Evolutionary conservation across 1,140 invertebrate genomes (phyloP).

Genomic region (Homarus americanus): DNA sequence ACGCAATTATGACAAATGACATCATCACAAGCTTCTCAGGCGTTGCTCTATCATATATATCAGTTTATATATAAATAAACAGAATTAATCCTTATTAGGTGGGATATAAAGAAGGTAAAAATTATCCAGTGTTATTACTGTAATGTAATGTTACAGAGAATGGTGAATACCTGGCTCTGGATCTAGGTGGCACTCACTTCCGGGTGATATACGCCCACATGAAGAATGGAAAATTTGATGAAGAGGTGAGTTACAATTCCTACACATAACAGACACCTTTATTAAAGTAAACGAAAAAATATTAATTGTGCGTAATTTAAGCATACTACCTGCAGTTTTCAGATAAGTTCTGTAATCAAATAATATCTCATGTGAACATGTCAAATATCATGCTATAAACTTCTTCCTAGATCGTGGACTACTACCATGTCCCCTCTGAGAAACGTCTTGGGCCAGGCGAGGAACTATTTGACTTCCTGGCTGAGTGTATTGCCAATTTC

Average conservation of each 20-base stretch:
- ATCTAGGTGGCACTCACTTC: slow-evolving; percentile 90
- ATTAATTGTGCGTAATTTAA: background rate
- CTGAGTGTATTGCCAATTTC: slow-evolving; percentile 86
- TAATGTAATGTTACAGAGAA: slow-evolving; percentile 78
- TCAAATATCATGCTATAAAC: background rate
- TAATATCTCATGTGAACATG: background rate
- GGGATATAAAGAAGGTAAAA: no score
- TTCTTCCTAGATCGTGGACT: slow-evolving; percentile 24
- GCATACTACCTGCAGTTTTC: no score
- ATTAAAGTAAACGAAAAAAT: background rate
- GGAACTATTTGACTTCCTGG: slow-evolving; percentile 87
- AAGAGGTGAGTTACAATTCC: slow-evolving; percentile 75
- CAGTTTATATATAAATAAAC: no score
- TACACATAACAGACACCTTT: no score
- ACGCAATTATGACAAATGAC: no score
- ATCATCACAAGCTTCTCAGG: no score
- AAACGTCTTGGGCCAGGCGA: slow-evolving; percentile 81
- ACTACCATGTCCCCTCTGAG: slow-evolving; percentile 81
- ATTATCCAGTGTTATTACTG: background rate
- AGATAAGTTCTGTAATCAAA: background rate
- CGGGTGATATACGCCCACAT: slow-evolving; percentile 85
- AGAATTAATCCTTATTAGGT: no score
- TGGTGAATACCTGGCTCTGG: slow-evolving; percentile 86
- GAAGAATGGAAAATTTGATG: slow-evolving; percentile 79
- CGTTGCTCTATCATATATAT: no score